Percentiles rank a stretch among this genome's conserved stretches.
phyloP scores from a whole-genome alignment of 2,888 invertebrate genomes.

The Morinoia aosen region DNA sequence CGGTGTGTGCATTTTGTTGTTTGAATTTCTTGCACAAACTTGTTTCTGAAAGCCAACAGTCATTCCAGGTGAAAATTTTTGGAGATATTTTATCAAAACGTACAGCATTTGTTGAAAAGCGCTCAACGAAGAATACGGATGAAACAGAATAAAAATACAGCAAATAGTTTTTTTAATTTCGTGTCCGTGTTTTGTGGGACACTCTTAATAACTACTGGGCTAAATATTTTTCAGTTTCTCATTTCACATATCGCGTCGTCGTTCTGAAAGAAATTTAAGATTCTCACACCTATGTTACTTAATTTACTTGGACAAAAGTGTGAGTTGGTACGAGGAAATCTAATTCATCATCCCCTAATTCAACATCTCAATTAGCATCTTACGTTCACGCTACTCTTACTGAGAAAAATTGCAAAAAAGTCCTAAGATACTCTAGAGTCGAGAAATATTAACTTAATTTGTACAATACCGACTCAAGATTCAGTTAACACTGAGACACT shows the following conservation, averaged over 20 bases:
- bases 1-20: no score
- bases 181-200: no score
- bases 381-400: no score
- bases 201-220: neutral
- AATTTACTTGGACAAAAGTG: neutral
- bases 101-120: no score
- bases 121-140: no score
- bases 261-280: neutral
- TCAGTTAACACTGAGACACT: neutral
- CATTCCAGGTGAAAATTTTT: no score
- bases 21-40: no score
- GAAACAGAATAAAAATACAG: no score
- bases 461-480: neutral
- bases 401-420: neutral
- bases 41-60: no score
- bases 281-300: neutral
- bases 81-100: no score
- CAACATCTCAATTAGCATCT: neutral
- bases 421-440: neutral
- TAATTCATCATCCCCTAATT: neutral
- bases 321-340: neutral
- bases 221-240: neutral
- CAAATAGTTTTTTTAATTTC: no score
- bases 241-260: neutral
- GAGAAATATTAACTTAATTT: neutral